These are phyloP conservation scores for Nymphalis urticae DNA, from an alignment of 2,888 invertebrate species.

Conservation along the genomic window DNA sequence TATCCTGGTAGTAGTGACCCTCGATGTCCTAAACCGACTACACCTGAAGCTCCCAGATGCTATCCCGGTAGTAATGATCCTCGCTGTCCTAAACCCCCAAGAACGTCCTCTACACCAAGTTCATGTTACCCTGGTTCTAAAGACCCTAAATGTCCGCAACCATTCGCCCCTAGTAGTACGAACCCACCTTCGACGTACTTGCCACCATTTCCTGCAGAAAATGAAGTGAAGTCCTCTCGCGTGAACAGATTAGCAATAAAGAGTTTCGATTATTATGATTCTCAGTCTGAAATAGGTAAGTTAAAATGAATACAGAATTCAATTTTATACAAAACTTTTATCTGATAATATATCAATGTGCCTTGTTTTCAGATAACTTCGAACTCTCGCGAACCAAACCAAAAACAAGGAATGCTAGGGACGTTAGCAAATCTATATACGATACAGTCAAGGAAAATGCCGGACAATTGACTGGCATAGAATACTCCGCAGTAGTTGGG, in stretches of 20 bases:
- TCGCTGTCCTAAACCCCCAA: constrained; percentile 52
- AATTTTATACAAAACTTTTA: too few relatives aligned
- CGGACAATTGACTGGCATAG: constrained; percentile 42
- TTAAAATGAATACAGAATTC: neutral
- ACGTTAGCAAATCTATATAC: constrained; percentile 50
- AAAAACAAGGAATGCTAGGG: constrained; percentile 62
- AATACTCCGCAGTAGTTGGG: constrained; percentile 58
- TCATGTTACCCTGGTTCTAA: constrained; percentile 70
- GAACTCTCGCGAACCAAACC: constrained; percentile 66
- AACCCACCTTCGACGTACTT: constrained; percentile 74
- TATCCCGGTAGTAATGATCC: constrained; percentile 49
- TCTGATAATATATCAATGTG: neutral
- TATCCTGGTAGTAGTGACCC: constrained; percentile 52
- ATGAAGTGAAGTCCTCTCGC: constrained; percentile 62
- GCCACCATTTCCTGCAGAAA: constrained; percentile 71
- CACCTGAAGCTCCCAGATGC: constrained; percentile 47
- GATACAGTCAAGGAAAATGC: constrained; percentile 44
- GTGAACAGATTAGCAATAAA: constrained; percentile 55
- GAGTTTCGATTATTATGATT: constrained; percentile 55
- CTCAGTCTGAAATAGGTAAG: constrained; percentile 62
- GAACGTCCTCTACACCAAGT: constrained; percentile 59
- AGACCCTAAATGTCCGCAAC: constrained; percentile 70
- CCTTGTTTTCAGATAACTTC: constrained; percentile 62
- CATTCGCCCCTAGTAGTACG: constrained; percentile 68
- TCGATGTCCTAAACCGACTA: constrained; percentile 50